These are phyloP conservation scores for Nowickia ferox DNA, from an alignment of 2,888 invertebrate genomes.

Conservation along the genomic window DNA sequence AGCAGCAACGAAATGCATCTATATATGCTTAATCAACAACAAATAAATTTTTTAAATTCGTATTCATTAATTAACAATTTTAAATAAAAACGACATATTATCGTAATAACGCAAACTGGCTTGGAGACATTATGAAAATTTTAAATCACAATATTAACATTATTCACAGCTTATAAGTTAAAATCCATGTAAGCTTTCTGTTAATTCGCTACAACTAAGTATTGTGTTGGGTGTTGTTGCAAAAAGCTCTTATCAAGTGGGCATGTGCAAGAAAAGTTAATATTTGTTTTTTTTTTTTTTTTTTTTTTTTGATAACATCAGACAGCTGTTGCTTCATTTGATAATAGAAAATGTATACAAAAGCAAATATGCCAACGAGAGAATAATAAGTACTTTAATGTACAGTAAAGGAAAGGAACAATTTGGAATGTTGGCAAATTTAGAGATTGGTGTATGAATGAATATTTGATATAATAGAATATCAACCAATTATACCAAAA, in stretches of 20 bases:
- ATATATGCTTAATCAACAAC: too few species aligned
- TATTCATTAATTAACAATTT: too few species aligned
- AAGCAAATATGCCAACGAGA: neutral
- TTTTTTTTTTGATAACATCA: constrained; percentile 17
- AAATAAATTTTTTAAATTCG: too few species aligned
- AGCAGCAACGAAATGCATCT: too few species aligned
- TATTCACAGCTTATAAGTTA: neutral
- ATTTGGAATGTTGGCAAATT: neutral
- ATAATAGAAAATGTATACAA: neutral
- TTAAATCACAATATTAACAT: too few species aligned
- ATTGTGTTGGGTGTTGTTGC: neutral
- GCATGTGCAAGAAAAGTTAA: constrained; percentile 48
- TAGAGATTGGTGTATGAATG: neutral
- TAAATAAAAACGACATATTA: too few species aligned
- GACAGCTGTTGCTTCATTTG: constrained; percentile 65
- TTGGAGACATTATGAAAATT: too few species aligned
- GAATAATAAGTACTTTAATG: neutral
- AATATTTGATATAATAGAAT: neutral
- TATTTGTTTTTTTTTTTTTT: neutral
- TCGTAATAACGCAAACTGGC: too few species aligned
- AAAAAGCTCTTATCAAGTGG: constrained; percentile 35
- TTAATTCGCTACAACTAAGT: neutral
- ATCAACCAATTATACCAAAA: too few species aligned
- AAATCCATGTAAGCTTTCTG: neutral
- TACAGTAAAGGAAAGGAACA: constrained; percentile 42